Percentiles rank a stretch among this genome's conserved stretches.
Evolutionary conservation across 2,888 invertebrate genomes (phyloP).

Genomic region (Cosmia trapezina): DNA sequence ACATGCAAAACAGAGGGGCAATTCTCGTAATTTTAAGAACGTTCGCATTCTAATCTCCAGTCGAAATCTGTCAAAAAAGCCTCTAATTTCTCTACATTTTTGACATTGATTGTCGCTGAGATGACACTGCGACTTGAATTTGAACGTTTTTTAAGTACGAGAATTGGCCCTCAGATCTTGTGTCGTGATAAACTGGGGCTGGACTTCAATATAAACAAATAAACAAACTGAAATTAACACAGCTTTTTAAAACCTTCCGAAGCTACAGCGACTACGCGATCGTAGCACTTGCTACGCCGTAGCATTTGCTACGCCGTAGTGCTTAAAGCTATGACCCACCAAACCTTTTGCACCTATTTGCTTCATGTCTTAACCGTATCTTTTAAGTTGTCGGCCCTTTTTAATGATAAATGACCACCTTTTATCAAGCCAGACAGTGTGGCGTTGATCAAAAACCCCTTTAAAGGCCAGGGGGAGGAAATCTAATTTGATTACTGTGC

Average conservation of each 20-base stretch:
- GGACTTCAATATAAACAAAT: background rate
- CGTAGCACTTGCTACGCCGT: slow-evolving; percentile 47
- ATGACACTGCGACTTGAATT: too few relatives aligned
- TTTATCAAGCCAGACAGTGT: slow-evolving; percentile 65
- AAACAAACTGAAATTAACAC: background rate
- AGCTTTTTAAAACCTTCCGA: background rate
- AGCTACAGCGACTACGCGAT: background rate
- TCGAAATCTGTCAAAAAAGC: too few relatives aligned
- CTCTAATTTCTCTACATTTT: too few relatives aligned
- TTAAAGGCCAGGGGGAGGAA: slow-evolving; percentile 24
- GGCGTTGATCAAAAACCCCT: slow-evolving; percentile 67
- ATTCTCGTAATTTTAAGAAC: too few relatives aligned
- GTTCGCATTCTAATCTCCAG: too few relatives aligned
- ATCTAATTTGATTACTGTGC: slow-evolving; percentile 71
- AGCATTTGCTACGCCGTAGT: slow-evolving; percentile 44
- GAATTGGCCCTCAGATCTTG: too few relatives aligned
- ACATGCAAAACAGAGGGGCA: background rate
- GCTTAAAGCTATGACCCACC: background rate
- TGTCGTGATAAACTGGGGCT: background rate
- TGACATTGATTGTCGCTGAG: too few relatives aligned
- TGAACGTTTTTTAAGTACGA: too few relatives aligned
- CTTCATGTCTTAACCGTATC: slow-evolving; percentile 15
- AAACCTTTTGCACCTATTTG: slow-evolving; percentile 23
- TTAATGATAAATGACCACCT: slow-evolving; percentile 71
- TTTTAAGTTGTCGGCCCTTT: slow-evolving; percentile 48